A percentile compares a stretch with the other conserved stretches of the same genome.
phyloP scores from a whole-genome alignment of 2,888 invertebrate species.

The Acronicta leporina region DNA sequence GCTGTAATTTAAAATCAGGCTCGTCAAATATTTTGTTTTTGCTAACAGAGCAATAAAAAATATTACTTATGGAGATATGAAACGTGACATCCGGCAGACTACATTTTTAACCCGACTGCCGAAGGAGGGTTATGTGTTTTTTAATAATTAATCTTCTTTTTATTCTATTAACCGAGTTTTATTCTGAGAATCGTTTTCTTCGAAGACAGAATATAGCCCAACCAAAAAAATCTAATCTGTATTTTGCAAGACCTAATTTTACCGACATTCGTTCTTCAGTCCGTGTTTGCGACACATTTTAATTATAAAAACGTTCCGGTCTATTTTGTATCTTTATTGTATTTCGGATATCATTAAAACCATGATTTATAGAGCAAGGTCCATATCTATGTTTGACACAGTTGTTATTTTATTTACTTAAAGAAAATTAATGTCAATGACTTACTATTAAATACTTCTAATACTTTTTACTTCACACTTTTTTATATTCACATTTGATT shows the following conservation, averaged over 20 bases:
- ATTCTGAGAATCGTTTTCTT: not conserved
- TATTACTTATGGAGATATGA: too few relatives aligned
- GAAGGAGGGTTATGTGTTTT: too few relatives aligned
- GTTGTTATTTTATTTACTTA: constrained; percentile 7
- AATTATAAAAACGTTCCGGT: constrained; percentile 47
- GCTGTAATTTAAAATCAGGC: constrained; percentile 1
- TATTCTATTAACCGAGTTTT: too few relatives aligned
- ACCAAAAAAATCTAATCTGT: constrained; percentile 37
- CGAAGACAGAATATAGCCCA: constrained; percentile 17
- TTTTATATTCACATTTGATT: too few relatives aligned
- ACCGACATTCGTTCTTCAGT: constrained; percentile 20
- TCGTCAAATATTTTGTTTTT: not conserved
- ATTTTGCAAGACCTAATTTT: constrained; percentile 34
- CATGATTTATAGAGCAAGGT: constrained; percentile 36
- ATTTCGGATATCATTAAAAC: constrained; percentile 31
- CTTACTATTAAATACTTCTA: not conserved
- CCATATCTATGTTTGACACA: constrained; percentile 17
- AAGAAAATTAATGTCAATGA: constrained; percentile 28
- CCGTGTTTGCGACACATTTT: constrained; percentile 49
- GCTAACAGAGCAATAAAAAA: not conserved
- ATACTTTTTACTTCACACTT: not conserved
- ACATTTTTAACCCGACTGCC: too few relatives aligned
- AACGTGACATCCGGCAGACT: not conserved
- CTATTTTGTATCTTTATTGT: constrained; percentile 40
- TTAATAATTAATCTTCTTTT: too few relatives aligned